These are phyloP conservation scores for Cylindroiulus punctatus DNA, from an alignment of 2,888 invertebrate species.

Conservation along the genomic window DNA sequence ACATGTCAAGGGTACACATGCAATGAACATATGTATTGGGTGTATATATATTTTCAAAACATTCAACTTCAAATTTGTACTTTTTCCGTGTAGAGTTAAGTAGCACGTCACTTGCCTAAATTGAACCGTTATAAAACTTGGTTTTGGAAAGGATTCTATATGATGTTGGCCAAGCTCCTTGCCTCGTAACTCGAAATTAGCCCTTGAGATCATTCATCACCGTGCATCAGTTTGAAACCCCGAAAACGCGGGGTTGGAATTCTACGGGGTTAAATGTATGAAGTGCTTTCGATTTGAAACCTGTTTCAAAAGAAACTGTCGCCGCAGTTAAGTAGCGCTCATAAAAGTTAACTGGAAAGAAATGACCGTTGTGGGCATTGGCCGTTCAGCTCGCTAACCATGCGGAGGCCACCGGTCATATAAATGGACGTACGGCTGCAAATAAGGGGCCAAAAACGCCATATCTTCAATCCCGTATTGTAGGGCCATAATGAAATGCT, in stretches of 20 bases:
- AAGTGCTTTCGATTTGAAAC: conserved; percentile 18
- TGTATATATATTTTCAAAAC: too few relatives aligned
- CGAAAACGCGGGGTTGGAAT: not conserved
- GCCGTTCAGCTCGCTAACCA: not conserved
- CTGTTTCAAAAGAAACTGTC: not conserved
- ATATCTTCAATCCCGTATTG: conserved; percentile 11
- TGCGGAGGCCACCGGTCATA: not conserved
- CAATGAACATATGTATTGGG: too few relatives aligned
- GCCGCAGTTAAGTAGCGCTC: conserved; percentile 18
- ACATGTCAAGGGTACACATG: too few relatives aligned
- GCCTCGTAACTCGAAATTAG: too few relatives aligned
- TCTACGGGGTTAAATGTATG: not conserved
- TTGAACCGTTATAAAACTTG: too few relatives aligned
- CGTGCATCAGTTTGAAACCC: not conserved
- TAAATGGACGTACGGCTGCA: not conserved
- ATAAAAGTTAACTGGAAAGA: conserved; percentile 10
- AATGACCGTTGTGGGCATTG: conserved; percentile 4
- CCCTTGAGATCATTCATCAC: not conserved
- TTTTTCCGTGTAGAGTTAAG: too few relatives aligned
- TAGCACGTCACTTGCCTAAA: too few relatives aligned
- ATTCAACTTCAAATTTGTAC: too few relatives aligned
- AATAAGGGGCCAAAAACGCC: conserved; percentile 10
- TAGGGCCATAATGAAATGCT: conserved; percentile 9
- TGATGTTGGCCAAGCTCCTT: too few relatives aligned
- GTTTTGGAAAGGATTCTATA: too few relatives aligned